phyloP scores from a whole-genome alignment of 35 echinoderm and acorn worm genomes.

The Lytechinus variegatus region DNA sequence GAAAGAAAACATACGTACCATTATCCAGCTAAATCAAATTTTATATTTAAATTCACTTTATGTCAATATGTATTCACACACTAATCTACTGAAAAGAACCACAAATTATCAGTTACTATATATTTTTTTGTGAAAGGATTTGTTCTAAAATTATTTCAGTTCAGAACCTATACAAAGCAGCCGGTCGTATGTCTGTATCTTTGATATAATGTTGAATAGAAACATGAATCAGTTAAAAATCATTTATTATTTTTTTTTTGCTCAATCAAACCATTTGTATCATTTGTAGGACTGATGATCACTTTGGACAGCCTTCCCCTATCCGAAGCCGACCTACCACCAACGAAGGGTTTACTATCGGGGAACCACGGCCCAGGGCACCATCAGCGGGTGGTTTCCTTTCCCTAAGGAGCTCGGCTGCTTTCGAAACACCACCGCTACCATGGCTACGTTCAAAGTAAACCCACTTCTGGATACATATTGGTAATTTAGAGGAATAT shows the following conservation, averaged over 20 bases:
- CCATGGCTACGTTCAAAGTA: not conserved
- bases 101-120: too few relatives aligned
- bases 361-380: not conserved
- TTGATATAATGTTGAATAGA: too few relatives aligned
- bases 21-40: not conserved
- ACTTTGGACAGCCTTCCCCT: not conserved
- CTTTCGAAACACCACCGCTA: constrained; percentile 10
- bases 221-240: too few relatives aligned
- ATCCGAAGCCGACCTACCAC: not conserved
- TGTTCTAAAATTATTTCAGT: too few relatives aligned
- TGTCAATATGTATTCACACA: too few relatives aligned
- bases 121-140: too few relatives aligned
- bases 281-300: not conserved
- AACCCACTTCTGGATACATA: not conserved
- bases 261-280: not conserved
- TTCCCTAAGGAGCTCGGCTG: constrained; percentile 35
- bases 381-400: constrained; percentile 19
- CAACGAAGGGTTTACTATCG: constrained; percentile 14
- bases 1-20: not conserved
- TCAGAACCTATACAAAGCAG: too few relatives aligned
- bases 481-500: not conserved
- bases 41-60: too few relatives aligned
- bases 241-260: not conserved
- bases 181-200: too few relatives aligned
- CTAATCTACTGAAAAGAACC: too few relatives aligned